These are phyloP conservation scores for Lycia hirtaria DNA, from an alignment of 2,888 invertebrate genomes.

Conservation along the genomic window DNA sequence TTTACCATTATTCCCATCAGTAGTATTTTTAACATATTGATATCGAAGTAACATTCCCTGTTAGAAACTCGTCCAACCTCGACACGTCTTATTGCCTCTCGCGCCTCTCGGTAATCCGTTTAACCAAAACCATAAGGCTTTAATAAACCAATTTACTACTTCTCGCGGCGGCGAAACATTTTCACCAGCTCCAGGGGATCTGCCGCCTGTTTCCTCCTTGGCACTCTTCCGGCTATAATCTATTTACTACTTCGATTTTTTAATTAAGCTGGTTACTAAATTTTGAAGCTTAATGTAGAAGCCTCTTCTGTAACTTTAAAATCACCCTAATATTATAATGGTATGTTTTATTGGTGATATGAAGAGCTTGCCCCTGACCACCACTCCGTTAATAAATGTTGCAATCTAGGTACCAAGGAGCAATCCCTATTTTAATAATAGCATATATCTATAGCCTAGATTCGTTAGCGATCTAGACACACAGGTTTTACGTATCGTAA, in stretches of 20 bases:
- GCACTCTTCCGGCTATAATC: neutral
- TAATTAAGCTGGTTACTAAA: neutral
- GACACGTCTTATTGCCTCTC: slow-evolving; percentile 32
- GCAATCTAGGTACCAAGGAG: too few species aligned
- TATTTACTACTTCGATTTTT: slow-evolving; percentile 3
- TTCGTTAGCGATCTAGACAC: too few species aligned
- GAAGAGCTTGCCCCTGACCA: too few species aligned
- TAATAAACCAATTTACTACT: slow-evolving; percentile 32
- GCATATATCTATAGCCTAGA: too few species aligned
- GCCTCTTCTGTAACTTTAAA: too few species aligned
- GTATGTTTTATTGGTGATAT: too few species aligned
- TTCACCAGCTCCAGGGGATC: neutral
- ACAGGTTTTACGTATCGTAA: neutral
- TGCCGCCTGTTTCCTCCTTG: neutral
- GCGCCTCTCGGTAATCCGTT: slow-evolving; percentile 37
- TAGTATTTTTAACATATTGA: slow-evolving; percentile 14
- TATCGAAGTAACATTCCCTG: slow-evolving; percentile 35
- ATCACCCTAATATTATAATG: too few species aligned
- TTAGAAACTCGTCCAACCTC: slow-evolving; percentile 41
- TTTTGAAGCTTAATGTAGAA: too few species aligned
- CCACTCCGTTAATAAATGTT: too few species aligned
- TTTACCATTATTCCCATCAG: neutral
- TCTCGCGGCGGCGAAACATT: neutral
- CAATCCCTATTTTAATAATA: too few species aligned
- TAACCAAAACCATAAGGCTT: slow-evolving; percentile 33